Conservation (phyloP, 1,140 invertebrate species). For the Drosophila tsacasi region DNA sequence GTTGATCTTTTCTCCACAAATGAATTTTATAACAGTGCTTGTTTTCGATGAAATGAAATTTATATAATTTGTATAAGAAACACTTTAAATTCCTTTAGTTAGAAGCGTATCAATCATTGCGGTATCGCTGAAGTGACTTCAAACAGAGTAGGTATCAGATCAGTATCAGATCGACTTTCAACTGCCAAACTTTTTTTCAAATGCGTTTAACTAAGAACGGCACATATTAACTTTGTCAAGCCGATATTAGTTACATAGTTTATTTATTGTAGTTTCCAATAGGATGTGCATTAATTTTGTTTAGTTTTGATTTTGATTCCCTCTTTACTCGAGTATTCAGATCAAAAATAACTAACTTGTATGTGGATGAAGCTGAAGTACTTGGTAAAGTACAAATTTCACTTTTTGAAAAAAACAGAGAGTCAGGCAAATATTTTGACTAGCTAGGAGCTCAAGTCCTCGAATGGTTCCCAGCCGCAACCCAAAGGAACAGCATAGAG, state of each 20-base stretch:
- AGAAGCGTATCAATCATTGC: neutral
- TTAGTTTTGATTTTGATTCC: too few species aligned
- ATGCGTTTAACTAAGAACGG: too few species aligned
- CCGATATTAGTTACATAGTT: too few species aligned
- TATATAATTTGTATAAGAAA: neutral
- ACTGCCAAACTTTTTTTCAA: too few species aligned
- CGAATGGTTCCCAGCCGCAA: conserved; percentile 44
- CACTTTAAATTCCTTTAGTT: neutral
- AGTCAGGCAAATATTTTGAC: neutral
- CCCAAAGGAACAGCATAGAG: neutral
- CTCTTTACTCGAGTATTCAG: too few species aligned
- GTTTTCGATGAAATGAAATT: neutral
- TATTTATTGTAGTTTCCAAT: too few species aligned
- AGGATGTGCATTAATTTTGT: too few species aligned
- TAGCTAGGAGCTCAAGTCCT: conserved; percentile 32
- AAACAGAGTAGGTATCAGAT: neutral
- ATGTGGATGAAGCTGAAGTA: neutral
- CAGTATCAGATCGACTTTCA: neutral
- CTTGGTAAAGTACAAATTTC: neutral
- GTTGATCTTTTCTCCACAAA: conserved; percentile 13
- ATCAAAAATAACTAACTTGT: too few species aligned
- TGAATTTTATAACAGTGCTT: conserved; percentile 58
- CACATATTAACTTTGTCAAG: too few species aligned
- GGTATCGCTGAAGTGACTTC: neutral
- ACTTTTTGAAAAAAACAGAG: neutral